A percentile compares a stretch with the other conserved stretches of the same genome.
Evolutionary conservation across 2,888 invertebrate genomes (phyloP).

Genomic region (Melanargia galathea): DNA sequence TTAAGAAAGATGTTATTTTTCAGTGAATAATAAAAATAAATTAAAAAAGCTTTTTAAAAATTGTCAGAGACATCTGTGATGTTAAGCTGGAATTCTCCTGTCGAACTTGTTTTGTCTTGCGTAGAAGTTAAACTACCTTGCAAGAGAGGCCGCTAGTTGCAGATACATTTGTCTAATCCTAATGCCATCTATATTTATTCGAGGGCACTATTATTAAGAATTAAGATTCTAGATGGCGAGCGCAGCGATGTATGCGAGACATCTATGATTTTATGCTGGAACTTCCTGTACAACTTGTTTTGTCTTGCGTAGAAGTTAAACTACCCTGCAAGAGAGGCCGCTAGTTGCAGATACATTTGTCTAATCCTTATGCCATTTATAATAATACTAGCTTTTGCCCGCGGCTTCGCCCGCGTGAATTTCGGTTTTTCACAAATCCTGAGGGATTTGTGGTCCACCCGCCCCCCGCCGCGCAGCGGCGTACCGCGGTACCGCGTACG

Average conservation of each 20-base stretch:
- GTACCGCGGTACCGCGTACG: too few species aligned
- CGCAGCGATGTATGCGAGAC: too few species aligned
- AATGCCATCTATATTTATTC: background rate
- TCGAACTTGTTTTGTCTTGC: background rate
- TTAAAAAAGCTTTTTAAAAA: background rate
- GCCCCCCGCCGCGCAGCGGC: too few species aligned
- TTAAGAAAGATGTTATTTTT: background rate
- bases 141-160: conserved; percentile 23
- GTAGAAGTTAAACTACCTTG: background rate
- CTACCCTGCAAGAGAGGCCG: conserved; percentile 21
- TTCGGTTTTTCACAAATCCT: too few species aligned
- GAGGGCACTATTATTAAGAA: too few species aligned
- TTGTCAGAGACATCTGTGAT: background rate
- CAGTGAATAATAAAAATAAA: background rate
- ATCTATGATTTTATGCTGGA: background rate
- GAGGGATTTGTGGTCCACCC: too few species aligned
- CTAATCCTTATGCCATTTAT: too few species aligned
- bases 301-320: background rate
- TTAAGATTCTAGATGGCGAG: too few species aligned
- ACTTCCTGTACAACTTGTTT: background rate
- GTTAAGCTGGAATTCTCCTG: background rate
- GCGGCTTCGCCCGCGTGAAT: too few species aligned
- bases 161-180: too few species aligned
- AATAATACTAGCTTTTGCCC: too few species aligned
- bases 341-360: conserved; percentile 5